Evolutionary conservation across 2,113 vertebrate genomes (phyloP), one percentile per base, ranked within the genome.

Genomic region (Dicaeum eximium): DNA sequence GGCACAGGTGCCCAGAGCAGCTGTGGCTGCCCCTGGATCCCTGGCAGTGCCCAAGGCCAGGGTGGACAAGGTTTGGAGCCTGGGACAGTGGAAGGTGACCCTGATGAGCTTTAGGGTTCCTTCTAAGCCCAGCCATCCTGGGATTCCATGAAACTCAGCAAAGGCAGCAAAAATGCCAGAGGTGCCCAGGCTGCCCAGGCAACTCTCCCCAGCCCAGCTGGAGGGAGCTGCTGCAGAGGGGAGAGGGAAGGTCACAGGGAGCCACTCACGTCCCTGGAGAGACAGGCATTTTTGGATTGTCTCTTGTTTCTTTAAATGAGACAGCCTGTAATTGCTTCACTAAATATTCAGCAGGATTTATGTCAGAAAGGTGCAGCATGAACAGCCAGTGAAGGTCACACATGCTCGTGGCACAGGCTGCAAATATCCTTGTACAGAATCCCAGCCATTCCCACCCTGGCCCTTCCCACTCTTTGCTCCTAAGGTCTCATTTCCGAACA

Each of bases 301-400:
- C 42, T 9, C 93, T 88, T 95, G 94, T 93, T 96, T 93, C 95
- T 90, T 77, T 90, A 96, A 96, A 93, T 92, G 95, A 91, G 71
- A 30, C 48, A 56, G 71, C 78, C 90, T 93, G 88, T 95, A 95
- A 96, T 93, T 95, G 90, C 95, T 83, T 80, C 92, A 60, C 94
- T 93, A 96, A 96, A 92, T 93, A 97, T 94, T 86, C 95, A 95
- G 94, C 11, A 92, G 95, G 92, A 96, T 95, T 95, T 95, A 96
- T 95, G 94, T 91, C 48, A 65, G 37, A 74, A 80, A 94, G 95
- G 82, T 86, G 94, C 95, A 73, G 27, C 35, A 44, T 25, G 89
- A 91, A 73, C 8, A 80, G 84, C 95, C 95, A 88, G 90, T 23
- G 71, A 96, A 97, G 94, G 96, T 95, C 95, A 92, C 81, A 62